Evolutionary conservation across 2,113 vertebrate genomes (phyloP).

Genomic region (Gnathonemus echidnorhynchus): DNA sequence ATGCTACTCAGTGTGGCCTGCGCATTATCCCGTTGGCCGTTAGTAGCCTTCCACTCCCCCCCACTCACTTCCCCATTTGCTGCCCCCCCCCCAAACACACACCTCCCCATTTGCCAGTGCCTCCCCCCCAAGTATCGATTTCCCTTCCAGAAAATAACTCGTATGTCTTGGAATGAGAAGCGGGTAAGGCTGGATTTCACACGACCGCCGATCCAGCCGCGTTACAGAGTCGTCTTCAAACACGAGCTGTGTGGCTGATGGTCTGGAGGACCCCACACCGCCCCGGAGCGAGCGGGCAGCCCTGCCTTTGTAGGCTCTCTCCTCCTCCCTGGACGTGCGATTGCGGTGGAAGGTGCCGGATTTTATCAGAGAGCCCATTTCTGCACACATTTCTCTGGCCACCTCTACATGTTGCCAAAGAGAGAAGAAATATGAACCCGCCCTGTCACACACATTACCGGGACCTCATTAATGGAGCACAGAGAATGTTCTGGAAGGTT

Average conservation of each 20-base stretch:
- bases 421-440: constrained; percentile 39
- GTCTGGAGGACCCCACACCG: neutral
- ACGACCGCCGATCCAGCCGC: neutral
- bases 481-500: constrained; percentile 38
- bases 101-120: constrained; percentile 39
- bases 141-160: constrained; percentile 26
- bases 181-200: neutral
- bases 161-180: constrained; percentile 13
- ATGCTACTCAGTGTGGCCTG: neutral
- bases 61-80: constrained; percentile 38
- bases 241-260: neutral
- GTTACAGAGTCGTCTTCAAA: neutral
- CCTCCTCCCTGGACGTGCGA: neutral
- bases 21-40: neutral
- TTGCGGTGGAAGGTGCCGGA: neutral
- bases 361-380: constrained; percentile 12
- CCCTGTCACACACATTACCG: constrained; percentile 31
- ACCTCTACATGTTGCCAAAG: constrained; percentile 28
- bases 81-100: neutral
- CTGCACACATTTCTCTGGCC: constrained; percentile 27
- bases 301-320: neutral
- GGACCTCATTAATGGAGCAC: constrained; percentile 39
- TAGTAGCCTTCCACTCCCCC: neutral
- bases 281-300: neutral
- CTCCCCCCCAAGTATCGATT: constrained; percentile 16